Evolutionary conservation across 2,797 vertebrate species (phyloP).

Genomic region (Chloroceryle inda): DNA sequence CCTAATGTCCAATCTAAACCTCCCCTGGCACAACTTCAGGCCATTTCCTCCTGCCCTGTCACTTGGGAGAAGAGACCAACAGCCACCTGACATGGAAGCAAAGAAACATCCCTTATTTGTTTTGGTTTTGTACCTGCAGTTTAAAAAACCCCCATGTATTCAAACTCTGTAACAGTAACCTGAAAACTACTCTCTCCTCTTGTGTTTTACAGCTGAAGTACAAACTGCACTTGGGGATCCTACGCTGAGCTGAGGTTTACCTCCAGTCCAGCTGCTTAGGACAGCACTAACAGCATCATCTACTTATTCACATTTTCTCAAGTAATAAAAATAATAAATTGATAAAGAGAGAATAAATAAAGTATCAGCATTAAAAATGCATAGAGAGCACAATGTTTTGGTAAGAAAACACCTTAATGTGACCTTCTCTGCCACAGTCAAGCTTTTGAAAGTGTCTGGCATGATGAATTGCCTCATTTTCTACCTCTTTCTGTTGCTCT

Average conservation of each 20-base stretch:
- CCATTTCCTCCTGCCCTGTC: too few species aligned
- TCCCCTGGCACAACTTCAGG: too few species aligned
- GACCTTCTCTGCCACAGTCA: constrained; percentile 21
- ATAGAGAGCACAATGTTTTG: constrained; percentile 22
- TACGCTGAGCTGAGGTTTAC: background rate
- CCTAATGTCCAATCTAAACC: too few species aligned
- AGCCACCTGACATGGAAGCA: background rate
- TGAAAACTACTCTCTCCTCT: background rate
- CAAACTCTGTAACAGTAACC: background rate
- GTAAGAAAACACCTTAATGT: background rate
- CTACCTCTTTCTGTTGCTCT: background rate
- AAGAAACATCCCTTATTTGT: background rate
- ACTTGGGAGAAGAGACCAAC: too few species aligned
- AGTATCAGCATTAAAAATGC: constrained; percentile 60
- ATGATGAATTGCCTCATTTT: constrained; percentile 36
- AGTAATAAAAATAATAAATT: constrained; percentile 57
- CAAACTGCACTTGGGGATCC: background rate
- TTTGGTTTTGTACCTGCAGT: background rate
- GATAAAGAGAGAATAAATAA: constrained; percentile 38
- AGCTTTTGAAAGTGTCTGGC: background rate
- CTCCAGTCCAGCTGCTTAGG: constrained; percentile 18
- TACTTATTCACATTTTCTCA: constrained; percentile 30
- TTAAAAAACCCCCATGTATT: background rate
- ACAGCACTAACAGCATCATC: constrained; percentile 43
- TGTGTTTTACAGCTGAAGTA: background rate